phyloP scores from a whole-genome alignment of 2,888 invertebrate species.

The Pollenia angustigena region DNA sequence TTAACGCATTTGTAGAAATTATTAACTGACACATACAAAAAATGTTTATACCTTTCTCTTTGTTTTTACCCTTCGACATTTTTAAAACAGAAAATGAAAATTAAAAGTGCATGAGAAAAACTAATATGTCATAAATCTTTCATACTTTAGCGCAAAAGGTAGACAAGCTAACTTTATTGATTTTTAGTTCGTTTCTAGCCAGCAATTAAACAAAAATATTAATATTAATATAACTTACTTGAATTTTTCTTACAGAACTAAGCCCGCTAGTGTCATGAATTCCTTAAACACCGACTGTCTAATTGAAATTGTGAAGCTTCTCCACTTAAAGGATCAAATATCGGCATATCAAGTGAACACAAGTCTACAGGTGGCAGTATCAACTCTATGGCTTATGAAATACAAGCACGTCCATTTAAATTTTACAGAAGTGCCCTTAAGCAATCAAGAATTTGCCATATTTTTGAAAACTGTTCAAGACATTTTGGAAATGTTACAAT shows the following conservation, averaged over 20 bases:
- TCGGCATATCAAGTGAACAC: slow-evolving; percentile 30
- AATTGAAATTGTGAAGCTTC: slow-evolving; percentile 46
- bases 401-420: slow-evolving; percentile 44
- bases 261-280: slow-evolving; percentile 28
- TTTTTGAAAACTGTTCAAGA: slow-evolving; percentile 39
- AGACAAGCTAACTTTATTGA: slow-evolving; percentile 26
- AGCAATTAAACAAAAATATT: slow-evolving; percentile 4
- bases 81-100: not conserved
- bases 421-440: slow-evolving; percentile 32
- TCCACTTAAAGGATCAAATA: slow-evolving; percentile 63
- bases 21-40: no score
- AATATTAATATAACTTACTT: slow-evolving; percentile 6
- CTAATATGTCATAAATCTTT: slow-evolving; percentile 9
- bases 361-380: slow-evolving; percentile 18
- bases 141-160: not conserved
- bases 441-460: slow-evolving; percentile 28
- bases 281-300: slow-evolving; percentile 59
- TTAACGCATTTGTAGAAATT: no score
- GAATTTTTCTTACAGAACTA: slow-evolving; percentile 30
- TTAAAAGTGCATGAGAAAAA: not conserved
- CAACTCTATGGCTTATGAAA: slow-evolving; percentile 42
- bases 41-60: no score
- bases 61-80: no score
- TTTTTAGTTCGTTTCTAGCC: not conserved
- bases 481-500: slow-evolving; percentile 40